Evolutionary conservation across 1,140 invertebrate species (phyloP).

Genomic region (Odontomachus brunneus): DNA sequence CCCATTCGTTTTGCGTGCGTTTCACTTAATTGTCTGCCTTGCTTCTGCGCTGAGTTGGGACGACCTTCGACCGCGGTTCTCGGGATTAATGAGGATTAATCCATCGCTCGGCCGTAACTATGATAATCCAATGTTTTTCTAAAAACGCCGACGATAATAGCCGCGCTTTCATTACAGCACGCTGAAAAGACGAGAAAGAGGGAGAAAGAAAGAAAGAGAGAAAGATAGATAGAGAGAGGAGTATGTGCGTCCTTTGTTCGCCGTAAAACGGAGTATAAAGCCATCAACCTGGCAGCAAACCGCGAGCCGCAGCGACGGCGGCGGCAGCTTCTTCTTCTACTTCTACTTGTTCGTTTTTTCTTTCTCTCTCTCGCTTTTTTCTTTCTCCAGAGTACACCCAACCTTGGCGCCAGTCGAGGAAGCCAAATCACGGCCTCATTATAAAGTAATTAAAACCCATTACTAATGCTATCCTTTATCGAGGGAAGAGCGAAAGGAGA

Average conservation of each 20-base stretch:
- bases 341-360: no score
- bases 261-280: conserved; percentile 72
- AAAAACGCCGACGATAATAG: conserved; percentile 7
- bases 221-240: no score
- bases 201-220: no score
- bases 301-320: conserved; percentile 55
- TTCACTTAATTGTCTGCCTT: background rate
- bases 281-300: conserved; percentile 73
- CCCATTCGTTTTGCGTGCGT: background rate
- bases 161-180: background rate
- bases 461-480: conserved; percentile 85
- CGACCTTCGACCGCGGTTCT: background rate
- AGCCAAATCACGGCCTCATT: conserved; percentile 84
- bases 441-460: conserved; percentile 86
- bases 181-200: background rate
- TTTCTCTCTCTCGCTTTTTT: conserved; percentile 36
- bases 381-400: conserved; percentile 58
- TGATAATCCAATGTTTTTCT: background rate
- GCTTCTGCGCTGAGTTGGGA: background rate
- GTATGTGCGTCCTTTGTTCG: conserved; percentile 56
- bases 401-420: conserved; percentile 79
- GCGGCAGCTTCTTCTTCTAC: conserved; percentile 2
- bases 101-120: background rate
- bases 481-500: conserved; percentile 74
- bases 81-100: background rate